Conservation (phyloP, 2,113 vertebrate species). For the Falco punctatus region DNA sequence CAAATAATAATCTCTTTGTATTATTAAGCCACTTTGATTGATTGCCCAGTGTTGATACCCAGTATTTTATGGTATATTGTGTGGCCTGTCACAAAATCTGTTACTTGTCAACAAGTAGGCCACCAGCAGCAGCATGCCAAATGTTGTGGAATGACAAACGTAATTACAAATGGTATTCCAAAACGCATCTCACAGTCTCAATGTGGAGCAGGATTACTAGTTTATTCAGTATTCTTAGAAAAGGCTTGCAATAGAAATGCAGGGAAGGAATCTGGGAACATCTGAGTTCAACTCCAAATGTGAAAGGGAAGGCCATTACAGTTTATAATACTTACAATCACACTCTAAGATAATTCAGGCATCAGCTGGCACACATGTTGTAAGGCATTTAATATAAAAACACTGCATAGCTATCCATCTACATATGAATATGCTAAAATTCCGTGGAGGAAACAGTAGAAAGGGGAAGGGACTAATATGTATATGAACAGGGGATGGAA, state of each 20-base stretch:
- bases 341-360: background rate
- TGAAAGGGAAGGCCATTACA: background rate
- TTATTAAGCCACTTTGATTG: conserved; percentile 41
- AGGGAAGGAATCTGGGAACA: background rate
- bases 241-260: background rate
- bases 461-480: background rate
- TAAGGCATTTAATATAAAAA: background rate
- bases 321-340: background rate
- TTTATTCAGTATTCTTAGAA: background rate
- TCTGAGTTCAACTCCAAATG: background rate
- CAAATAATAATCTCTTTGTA: conserved; percentile 40
- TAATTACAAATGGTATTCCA: conserved; percentile 48
- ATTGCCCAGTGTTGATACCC: conserved; percentile 55
- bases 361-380: background rate
- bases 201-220: background rate
- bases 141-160: conserved; percentile 54
- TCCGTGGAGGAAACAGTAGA: background rate
- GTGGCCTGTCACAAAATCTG: conserved; percentile 62
- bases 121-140: conserved; percentile 53
- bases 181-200: conserved; percentile 41
- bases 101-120: conserved; percentile 66
- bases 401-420: background rate
- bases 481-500: background rate
- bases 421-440: background rate
- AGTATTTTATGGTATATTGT: conserved; percentile 65